phyloP scores from a whole-genome alignment of 1,140 invertebrate genomes.

The Anastrepha obliqua region DNA sequence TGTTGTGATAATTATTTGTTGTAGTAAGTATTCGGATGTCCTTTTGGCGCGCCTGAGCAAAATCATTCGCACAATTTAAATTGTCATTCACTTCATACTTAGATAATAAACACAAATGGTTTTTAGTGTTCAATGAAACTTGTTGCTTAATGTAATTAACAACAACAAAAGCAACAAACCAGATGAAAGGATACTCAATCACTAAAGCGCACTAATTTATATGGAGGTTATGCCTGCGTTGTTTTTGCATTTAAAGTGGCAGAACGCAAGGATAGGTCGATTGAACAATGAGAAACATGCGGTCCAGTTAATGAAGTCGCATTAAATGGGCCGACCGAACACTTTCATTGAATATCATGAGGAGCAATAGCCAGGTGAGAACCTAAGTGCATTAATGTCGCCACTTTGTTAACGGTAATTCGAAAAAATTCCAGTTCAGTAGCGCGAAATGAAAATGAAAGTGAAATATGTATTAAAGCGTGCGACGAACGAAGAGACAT shows the following conservation, averaged over 20 bases:
- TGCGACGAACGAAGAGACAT: background rate
- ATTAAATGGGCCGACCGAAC: background rate
- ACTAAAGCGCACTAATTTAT: background rate
- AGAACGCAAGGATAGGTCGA: background rate
- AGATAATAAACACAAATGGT: background rate
- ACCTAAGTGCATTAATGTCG: background rate
- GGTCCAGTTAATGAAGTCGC: background rate
- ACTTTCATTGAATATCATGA: too few species aligned
- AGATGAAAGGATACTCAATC: background rate
- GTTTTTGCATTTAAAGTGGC: background rate
- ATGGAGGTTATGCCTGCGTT: background rate
- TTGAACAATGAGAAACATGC: too few species aligned
- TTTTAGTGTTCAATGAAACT: background rate
- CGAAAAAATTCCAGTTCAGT: constrained; percentile 51
- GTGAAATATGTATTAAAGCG: constrained; percentile 7
- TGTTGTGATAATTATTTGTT: background rate
- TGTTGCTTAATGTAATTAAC: constrained; percentile 3
- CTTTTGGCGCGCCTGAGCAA: background rate
- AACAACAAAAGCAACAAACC: background rate
- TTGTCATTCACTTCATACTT: background rate
- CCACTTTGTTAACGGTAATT: constrained; percentile 46
- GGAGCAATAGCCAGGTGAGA: background rate
- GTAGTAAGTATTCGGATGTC: background rate
- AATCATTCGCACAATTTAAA: too few species aligned
- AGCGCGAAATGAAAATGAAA: constrained; percentile 52